Conservation (phyloP, 1,140 invertebrate species). For the Drosophila azteca region DNA sequence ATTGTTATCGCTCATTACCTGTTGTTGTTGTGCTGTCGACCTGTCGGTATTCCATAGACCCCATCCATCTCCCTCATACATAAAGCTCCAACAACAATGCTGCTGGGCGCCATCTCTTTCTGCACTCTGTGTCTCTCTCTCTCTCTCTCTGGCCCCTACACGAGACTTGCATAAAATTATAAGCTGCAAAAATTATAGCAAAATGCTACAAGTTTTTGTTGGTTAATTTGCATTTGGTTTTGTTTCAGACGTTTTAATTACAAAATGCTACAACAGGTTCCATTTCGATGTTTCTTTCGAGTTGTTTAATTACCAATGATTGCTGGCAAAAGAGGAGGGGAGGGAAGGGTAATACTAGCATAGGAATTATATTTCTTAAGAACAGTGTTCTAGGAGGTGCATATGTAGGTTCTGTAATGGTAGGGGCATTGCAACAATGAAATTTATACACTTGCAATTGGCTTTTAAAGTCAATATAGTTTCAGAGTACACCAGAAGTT, state of each 20-base stretch:
- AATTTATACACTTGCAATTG: too few relatives aligned
- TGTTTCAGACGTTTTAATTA: constrained; percentile 57
- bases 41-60: neutral
- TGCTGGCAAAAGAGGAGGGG: neutral
- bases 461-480: too few relatives aligned
- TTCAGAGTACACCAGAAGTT: too few relatives aligned
- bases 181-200: constrained; percentile 51
- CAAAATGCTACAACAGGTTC: constrained; percentile 49
- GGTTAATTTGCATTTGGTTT: constrained; percentile 56
- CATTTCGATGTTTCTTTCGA: constrained; percentile 47
- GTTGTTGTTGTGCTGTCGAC: constrained; percentile 33
- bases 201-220: constrained; percentile 64
- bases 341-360: neutral
- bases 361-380: too few relatives aligned
- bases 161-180: constrained; percentile 61
- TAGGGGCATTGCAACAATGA: too few relatives aligned
- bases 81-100: constrained; percentile 3
- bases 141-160: constrained; percentile 2
- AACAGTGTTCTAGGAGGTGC: too few relatives aligned
- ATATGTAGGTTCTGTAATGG: too few relatives aligned
- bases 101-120: constrained; percentile 1
- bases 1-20: constrained; percentile 6
- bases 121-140: neutral
- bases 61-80: constrained; percentile 5
- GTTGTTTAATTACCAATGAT: constrained; percentile 52